These are phyloP conservation scores for Melanostigma gelatinosum DNA, from an alignment of 2,113 vertebrate genomes.

Conservation along the genomic window DNA sequence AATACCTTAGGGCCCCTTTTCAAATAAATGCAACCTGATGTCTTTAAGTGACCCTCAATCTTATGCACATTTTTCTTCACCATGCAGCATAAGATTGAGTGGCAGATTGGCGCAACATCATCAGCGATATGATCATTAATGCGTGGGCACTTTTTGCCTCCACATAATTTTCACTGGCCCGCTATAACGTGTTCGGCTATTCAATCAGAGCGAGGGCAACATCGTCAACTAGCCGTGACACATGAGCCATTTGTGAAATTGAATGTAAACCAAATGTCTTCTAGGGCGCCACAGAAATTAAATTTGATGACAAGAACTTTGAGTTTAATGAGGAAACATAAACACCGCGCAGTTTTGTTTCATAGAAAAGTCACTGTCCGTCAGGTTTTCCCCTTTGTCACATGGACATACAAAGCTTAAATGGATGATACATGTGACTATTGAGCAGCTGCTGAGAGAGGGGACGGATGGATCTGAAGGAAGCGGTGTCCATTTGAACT, in stretches of 20 bases:
- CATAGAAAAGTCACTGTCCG: not conserved
- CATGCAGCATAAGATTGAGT: not conserved
- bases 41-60: no score
- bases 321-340: not conserved
- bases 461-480: conserved; percentile 27
- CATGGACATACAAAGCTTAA: not conserved
- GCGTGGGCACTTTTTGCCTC: not conserved
- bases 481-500: conserved; percentile 25
- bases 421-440: not conserved
- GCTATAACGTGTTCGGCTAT: not conserved
- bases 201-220: not conserved
- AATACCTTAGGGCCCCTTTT: not conserved
- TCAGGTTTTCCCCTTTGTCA: not conserved
- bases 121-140: not conserved
- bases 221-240: not conserved
- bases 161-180: not conserved
- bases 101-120: not conserved
- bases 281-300: not conserved
- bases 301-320: not conserved
- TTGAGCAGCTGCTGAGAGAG: not conserved
- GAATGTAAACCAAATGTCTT: not conserved
- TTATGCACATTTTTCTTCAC: not conserved
- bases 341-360: not conserved
- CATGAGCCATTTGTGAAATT: not conserved
- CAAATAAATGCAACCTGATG: not conserved